These are phyloP conservation scores for Mugil cephalus DNA, from an alignment of 2,113 vertebrate species.

Conservation along the genomic window DNA sequence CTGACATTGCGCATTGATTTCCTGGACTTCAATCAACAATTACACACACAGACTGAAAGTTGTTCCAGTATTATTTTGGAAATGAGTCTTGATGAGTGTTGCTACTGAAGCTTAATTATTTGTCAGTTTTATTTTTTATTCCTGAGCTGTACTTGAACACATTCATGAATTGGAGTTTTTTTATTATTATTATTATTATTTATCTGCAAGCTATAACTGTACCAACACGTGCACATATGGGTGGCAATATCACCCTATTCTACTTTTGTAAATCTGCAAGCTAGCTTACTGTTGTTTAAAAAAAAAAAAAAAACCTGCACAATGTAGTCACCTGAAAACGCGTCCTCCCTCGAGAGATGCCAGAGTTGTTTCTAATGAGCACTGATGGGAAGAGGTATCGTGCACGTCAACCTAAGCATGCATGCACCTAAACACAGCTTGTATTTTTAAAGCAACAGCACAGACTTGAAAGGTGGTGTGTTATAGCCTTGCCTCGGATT, in stretches of 20 bases:
- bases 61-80: slow-evolving; percentile 14
- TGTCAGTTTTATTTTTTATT: slow-evolving; percentile 65
- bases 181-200: not conserved
- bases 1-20: slow-evolving; percentile 40
- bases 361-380: slow-evolving; percentile 46
- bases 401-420: slow-evolving; percentile 41
- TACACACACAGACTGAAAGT: slow-evolving; percentile 5
- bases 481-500: slow-evolving; percentile 53
- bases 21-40: slow-evolving; percentile 13
- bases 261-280: slow-evolving; percentile 29
- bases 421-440: slow-evolving; percentile 49
- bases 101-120: slow-evolving; percentile 35
- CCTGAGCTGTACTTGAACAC: slow-evolving; percentile 63
- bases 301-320: slow-evolving; percentile 40
- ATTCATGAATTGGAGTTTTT: slow-evolving; percentile 47
- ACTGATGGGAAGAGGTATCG: slow-evolving; percentile 43
- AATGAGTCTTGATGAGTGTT: slow-evolving; percentile 18
- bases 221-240: slow-evolving; percentile 29
- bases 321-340: slow-evolving; percentile 32
- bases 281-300: slow-evolving; percentile 20
- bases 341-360: slow-evolving; percentile 54
- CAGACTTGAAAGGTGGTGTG: not conserved
- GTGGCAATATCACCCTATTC: slow-evolving; percentile 13
- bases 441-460: slow-evolving; percentile 34
- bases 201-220: slow-evolving; percentile 46